phyloP scores from a whole-genome alignment of 2,888 invertebrate genomes.

The Dendrolimus pini region DNA sequence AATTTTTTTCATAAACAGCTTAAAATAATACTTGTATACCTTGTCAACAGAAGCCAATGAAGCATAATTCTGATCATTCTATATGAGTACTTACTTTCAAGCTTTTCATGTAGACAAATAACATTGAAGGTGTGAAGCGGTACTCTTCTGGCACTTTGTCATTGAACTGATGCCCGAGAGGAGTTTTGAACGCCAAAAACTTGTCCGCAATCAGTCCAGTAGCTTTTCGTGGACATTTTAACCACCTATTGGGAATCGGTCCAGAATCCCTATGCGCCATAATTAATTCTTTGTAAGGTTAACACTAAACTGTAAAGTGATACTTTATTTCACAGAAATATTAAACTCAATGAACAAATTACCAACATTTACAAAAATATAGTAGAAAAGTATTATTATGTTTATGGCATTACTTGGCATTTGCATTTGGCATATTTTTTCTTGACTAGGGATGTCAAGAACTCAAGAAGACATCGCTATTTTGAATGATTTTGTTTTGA shows the following conservation, averaged over 20 bases:
- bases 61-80: slow-evolving; percentile 3
- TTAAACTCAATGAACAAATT: too few species aligned
- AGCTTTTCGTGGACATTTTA: slow-evolving; percentile 91
- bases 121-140: slow-evolving; percentile 91
- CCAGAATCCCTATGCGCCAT: slow-evolving; percentile 67
- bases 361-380: too few species aligned
- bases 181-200: slow-evolving; percentile 97
- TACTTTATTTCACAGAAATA: too few species aligned
- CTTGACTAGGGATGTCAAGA: too few species aligned
- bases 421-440: background rate
- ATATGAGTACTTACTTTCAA: slow-evolving; percentile 78
- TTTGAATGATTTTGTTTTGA: too few species aligned
- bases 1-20: too few species aligned
- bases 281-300: slow-evolving; percentile 12
- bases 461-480: too few species aligned
- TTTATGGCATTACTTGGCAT: too few species aligned
- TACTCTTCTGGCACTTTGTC: slow-evolving; percentile 88
- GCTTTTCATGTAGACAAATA: slow-evolving; percentile 86
- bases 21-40: background rate
- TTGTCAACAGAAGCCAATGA: background rate
- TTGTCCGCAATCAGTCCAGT: slow-evolving; percentile 83
- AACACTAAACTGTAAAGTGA: background rate
- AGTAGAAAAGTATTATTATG: too few species aligned
- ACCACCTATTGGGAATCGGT: slow-evolving; percentile 91
- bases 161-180: slow-evolving; percentile 88